phyloP scores from a whole-genome alignment of 2,888 invertebrate species.

The Lasioglossum calceatum region DNA sequence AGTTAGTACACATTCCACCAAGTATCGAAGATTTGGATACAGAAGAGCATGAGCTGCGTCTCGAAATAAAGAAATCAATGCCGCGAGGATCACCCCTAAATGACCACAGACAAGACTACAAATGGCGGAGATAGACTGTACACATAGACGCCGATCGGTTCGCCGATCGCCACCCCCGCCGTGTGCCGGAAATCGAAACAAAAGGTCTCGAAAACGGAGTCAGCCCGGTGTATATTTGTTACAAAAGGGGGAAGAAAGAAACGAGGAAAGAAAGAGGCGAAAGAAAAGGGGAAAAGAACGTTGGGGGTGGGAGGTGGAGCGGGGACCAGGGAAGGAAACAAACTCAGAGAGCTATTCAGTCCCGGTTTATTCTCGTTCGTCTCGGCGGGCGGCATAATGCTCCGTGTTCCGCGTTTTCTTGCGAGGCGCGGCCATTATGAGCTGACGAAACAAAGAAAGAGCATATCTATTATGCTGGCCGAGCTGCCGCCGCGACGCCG shows the following conservation, averaged over 20 bases:
- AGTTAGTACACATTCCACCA: no score
- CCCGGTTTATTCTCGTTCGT: conserved; percentile 72
- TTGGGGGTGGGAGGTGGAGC: neutral
- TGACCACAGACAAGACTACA: neutral
- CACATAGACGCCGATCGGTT: neutral
- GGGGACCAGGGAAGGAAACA: conserved; percentile 68
- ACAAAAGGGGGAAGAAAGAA: conserved; percentile 27
- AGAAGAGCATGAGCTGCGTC: neutral
- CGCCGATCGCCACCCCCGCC: conserved; percentile 28
- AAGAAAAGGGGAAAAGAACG: conserved; percentile 8
- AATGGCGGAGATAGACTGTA: neutral
- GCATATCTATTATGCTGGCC: conserved; percentile 73
- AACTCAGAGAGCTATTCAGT: conserved; percentile 68
- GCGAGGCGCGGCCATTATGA: conserved; percentile 74
- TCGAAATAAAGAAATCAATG: neutral
- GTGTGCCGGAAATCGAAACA: conserved; percentile 17
- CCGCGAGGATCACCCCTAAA: neutral
- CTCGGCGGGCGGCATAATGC: conserved; percentile 73
- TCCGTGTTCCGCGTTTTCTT: conserved; percentile 74
- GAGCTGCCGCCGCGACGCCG: conserved; percentile 68
- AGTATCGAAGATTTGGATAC: no score
- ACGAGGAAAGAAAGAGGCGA: conserved; percentile 23
- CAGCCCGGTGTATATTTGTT: conserved; percentile 43
- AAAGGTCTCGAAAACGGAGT: conserved; percentile 53
- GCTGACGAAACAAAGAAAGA: conserved; percentile 72